Evolutionary conservation across 2,888 invertebrate species (phyloP).

Genomic region (Gortyna flavago): DNA sequence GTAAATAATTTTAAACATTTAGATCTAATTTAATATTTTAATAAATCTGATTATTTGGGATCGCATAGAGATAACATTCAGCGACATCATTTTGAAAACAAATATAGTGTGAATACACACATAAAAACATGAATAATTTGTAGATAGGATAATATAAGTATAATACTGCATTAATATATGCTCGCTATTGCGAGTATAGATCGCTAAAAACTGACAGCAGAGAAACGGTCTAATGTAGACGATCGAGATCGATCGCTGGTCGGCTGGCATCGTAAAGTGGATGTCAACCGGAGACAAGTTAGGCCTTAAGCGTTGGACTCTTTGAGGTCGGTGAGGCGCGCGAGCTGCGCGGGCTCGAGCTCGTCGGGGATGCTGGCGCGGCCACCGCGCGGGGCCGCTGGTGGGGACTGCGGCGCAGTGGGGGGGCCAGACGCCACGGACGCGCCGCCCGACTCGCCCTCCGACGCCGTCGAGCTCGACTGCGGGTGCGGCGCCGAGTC

Average conservation of each 20-base stretch:
- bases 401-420: slow-evolving; percentile 88
- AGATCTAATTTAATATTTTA: slow-evolving; percentile 40
- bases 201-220: slow-evolving; percentile 63
- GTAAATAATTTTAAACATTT: slow-evolving; percentile 55
- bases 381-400: slow-evolving; percentile 94
- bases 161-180: slow-evolving; percentile 47
- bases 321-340: slow-evolving; percentile 96
- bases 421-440: slow-evolving; percentile 90
- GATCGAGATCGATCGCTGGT: slow-evolving; percentile 60
- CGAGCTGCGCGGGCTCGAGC: slow-evolving; percentile 96
- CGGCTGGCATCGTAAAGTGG: slow-evolving; percentile 46
- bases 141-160: slow-evolving; percentile 51
- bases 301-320: slow-evolving; percentile 95
- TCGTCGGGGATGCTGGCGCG: slow-evolving; percentile 96
- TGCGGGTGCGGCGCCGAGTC: slow-evolving; percentile 90
- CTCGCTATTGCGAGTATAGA: slow-evolving; percentile 43
- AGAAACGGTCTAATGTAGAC: slow-evolving; percentile 74
- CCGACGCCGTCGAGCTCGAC: slow-evolving; percentile 92
- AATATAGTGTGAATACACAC: slow-evolving; percentile 62
- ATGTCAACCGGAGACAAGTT: slow-evolving; percentile 38
- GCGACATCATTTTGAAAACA: slow-evolving; percentile 39
- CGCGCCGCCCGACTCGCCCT: slow-evolving; percentile 91
- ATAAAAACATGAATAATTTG: slow-evolving; percentile 51
- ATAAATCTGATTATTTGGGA: slow-evolving; percentile 41
- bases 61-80: slow-evolving; percentile 39